Evolutionary conservation across 2,797 vertebrate species (phyloP).

Genomic region (Hydrophis major): DNA sequence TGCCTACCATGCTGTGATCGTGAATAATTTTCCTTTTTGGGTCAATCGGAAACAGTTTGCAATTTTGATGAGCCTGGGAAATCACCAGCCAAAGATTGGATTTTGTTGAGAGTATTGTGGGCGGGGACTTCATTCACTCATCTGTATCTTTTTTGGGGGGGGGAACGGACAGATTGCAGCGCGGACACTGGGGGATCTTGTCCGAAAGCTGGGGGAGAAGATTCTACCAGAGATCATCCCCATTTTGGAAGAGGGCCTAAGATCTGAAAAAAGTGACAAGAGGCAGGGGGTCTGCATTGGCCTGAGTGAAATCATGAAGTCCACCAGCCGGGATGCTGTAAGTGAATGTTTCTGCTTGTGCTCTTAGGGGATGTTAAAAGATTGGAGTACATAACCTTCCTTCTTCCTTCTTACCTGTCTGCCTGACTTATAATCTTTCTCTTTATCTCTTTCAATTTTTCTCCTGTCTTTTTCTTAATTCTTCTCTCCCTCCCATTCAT

Average conservation of each 20-base stretch:
- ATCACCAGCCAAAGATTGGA: not conserved
- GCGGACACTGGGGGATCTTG: conserved; percentile 92
- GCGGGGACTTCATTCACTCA: not conserved
- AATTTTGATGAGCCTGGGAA: too few relatives aligned
- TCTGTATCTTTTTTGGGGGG: not conserved
- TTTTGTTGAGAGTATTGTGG: not conserved
- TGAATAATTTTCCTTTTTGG: not conserved
- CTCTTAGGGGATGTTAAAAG: not conserved
- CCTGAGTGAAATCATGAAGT: conserved; percentile 98
- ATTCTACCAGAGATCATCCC: conserved; percentile 98
- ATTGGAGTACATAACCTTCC: not conserved
- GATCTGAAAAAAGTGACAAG: conserved; percentile 94
- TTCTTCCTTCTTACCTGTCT: too few relatives aligned
- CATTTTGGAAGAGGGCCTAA: conserved; percentile 92
- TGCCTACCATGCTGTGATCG: too few relatives aligned
- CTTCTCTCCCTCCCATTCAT: too few relatives aligned
- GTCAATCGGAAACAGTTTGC: too few relatives aligned
- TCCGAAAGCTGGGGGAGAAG: conserved; percentile 96
- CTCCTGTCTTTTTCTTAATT: too few relatives aligned
- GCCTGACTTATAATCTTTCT: too few relatives aligned
- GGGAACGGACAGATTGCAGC: conserved; percentile 84
- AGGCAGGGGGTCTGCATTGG: conserved; percentile 97
- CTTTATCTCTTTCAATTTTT: too few relatives aligned
- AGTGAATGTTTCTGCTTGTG: conserved; percentile 39
- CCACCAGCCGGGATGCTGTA: conserved; percentile 95